Percentiles rank a stretch among this genome's conserved stretches.
Evolutionary conservation across 2,113 vertebrate genomes (phyloP).

Genomic region (human): GRCh38 chr14:44688001-44688500

Average conservation of each 20-base stretch:
- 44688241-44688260: background rate
- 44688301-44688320: constrained; percentile 16
- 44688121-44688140: background rate
- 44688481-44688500: background rate
- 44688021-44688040: constrained; percentile 26
- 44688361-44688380: background rate
- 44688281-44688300: background rate
- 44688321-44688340: background rate
- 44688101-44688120: background rate
- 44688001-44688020: background rate
- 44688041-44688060: background rate
- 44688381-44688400: background rate
- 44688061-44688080: background rate
- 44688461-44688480: background rate
- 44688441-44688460: background rate
- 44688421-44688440: background rate
- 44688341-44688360: background rate
- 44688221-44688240: background rate
- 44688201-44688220: background rate
- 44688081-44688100: background rate
- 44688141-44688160: background rate
- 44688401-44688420: background rate
- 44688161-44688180: background rate
- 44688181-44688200: background rate
- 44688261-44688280: background rate